phyloP scores from a whole-genome alignment of 1,140 invertebrate species.

The Mylabris phalerata region DNA sequence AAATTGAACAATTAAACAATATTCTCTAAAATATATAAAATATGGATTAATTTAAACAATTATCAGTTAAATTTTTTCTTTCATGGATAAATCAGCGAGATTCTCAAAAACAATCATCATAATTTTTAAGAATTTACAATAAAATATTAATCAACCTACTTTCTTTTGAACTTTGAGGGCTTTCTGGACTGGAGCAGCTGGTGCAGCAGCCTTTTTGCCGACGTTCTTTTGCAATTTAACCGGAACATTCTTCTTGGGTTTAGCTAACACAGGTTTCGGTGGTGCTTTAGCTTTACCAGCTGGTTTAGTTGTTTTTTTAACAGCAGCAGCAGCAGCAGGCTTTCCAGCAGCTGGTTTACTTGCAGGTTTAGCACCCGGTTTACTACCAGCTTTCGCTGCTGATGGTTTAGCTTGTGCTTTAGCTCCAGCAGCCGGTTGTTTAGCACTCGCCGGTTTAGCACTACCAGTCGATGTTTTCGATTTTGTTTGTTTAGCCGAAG shows the following conservation, averaged over 20 bases:
- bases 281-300: conserved; percentile 39
- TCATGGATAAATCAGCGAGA: no score
- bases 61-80: background rate
- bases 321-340: conserved; percentile 41
- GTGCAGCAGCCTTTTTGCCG: conserved; percentile 42
- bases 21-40: conserved; percentile 6
- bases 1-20: conserved; percentile 24
- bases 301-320: conserved; percentile 38
- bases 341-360: conserved; percentile 42
- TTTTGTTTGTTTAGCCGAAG: conserved; percentile 42
- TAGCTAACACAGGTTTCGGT: conserved; percentile 40
- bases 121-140: conserved; percentile 26
- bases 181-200: conserved; percentile 51
- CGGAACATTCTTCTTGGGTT: conserved; percentile 56
- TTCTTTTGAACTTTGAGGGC: conserved; percentile 74
- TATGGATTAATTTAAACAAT: conserved; percentile 7
- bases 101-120: conserved; percentile 11
- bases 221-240: conserved; percentile 45
- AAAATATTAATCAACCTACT: conserved; percentile 48
- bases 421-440: conserved; percentile 29
- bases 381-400: conserved; percentile 7
- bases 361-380: conserved; percentile 29
- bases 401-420: conserved; percentile 2
- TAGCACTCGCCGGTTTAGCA: conserved; percentile 24
- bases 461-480: conserved; percentile 5